Conservation (phyloP, 2,888 invertebrate genomes). For the Cataglyphis livida region DNA sequence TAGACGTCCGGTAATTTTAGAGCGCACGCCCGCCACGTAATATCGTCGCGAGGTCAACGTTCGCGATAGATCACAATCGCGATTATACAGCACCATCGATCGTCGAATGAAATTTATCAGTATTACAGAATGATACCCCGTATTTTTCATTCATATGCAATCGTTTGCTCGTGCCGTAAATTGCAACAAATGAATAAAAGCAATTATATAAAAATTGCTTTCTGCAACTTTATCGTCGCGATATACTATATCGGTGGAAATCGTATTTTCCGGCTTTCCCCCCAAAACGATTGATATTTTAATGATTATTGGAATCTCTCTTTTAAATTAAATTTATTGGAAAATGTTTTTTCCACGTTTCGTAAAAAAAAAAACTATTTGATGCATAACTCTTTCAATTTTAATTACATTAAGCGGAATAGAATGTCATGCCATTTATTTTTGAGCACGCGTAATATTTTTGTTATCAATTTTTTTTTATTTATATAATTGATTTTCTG, state of each 20-base stretch:
- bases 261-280: not conserved
- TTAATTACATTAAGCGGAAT: not conserved
- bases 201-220: not conserved
- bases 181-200: not conserved
- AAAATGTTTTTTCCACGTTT: not conserved
- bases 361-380: not conserved
- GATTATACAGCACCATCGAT: not conserved
- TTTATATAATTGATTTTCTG: not conserved
- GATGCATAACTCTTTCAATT: not conserved
- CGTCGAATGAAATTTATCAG: constrained; percentile 15
- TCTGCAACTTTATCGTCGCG: not conserved
- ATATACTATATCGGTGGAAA: not conserved
- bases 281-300: not conserved
- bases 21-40: not conserved
- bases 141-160: constrained; percentile 13
- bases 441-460: not conserved
- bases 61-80: constrained; percentile 15
- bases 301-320: not conserved
- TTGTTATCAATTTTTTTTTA: not conserved
- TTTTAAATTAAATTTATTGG: not conserved
- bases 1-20: constrained; percentile 21
- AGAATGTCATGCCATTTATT: not conserved
- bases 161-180: not conserved
- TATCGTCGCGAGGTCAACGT: constrained; percentile 17
- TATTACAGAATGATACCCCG: not conserved